A percentile compares a stretch with the other conserved stretches of the same genome.
These are phyloP conservation scores for Deilephila elpenor DNA, from an alignment of 2,888 invertebrate species.

Conservation along the genomic window DNA sequence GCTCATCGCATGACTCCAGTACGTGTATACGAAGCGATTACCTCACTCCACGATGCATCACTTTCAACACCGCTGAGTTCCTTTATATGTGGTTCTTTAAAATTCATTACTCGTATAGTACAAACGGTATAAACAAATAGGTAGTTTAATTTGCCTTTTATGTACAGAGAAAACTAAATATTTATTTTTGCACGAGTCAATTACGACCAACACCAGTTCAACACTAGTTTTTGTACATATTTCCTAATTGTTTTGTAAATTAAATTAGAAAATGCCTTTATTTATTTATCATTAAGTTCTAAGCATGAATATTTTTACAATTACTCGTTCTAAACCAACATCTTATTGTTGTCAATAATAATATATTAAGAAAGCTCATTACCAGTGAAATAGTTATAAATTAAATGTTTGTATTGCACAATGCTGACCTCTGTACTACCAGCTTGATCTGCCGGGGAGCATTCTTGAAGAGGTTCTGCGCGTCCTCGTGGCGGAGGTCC, in stretches of 20 bases:
- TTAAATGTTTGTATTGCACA: no score
- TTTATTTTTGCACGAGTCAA: neutral
- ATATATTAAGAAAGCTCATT: no score
- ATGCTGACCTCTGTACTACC: slow-evolving; percentile 90
- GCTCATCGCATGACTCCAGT: slow-evolving; percentile 15
- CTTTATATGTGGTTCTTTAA: neutral
- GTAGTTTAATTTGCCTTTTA: neutral
- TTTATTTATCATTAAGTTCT: no score
- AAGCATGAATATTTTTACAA: no score
- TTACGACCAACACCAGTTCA: no score
- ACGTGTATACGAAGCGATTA: slow-evolving; percentile 6
- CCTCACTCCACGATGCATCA: neutral
- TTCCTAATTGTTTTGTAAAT: no score
- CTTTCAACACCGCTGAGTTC: neutral
- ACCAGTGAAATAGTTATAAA: no score
- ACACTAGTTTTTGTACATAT: no score
- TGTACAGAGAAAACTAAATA: neutral
- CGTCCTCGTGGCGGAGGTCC: slow-evolving; percentile 95
- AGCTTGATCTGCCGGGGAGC: slow-evolving; percentile 91
- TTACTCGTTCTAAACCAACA: no score
- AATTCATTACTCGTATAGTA: neutral
- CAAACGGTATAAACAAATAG: neutral
- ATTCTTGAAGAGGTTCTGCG: slow-evolving; percentile 93
- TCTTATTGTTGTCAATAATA: no score
- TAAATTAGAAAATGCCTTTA: no score